Conservation (phyloP, 2,888 invertebrate species). For the Drosophila paranaensis region DNA sequence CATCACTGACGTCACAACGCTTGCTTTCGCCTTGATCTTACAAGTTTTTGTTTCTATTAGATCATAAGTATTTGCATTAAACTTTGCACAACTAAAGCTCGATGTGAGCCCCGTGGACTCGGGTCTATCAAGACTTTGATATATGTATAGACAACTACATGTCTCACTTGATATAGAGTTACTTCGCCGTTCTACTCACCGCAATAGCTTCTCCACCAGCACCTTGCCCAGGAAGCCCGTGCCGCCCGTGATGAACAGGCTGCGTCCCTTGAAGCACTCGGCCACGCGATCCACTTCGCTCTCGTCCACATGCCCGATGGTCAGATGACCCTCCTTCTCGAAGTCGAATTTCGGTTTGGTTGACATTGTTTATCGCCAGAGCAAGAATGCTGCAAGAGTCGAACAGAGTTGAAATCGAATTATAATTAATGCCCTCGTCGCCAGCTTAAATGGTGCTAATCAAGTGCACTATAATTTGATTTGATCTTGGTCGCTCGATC, state of each 20-base stretch:
- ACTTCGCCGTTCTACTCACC: constrained; percentile 64
- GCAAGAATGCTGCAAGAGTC: constrained; percentile 25
- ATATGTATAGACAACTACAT: too few species aligned
- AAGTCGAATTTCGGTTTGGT: constrained; percentile 80
- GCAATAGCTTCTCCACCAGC: constrained; percentile 84
- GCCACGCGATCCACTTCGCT: constrained; percentile 83
- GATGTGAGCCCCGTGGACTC: background rate
- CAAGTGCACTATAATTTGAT: constrained; percentile 70
- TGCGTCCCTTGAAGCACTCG: constrained; percentile 81
- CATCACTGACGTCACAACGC: background rate
- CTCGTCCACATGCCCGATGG: constrained; percentile 71
- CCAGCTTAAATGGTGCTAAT: constrained; percentile 31
- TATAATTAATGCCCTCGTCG: constrained; percentile 24
- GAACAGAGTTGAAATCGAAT: constrained; percentile 1
- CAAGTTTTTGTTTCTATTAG: background rate
- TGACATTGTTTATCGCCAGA: constrained; percentile 59
- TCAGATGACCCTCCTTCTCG: constrained; percentile 72
- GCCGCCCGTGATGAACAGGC: constrained; percentile 84
- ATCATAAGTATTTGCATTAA: constrained; percentile 3
- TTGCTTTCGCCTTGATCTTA: background rate
- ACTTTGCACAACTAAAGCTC: background rate
- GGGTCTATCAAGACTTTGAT: background rate
- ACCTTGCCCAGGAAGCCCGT: constrained; percentile 85
- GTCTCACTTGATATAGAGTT: background rate
- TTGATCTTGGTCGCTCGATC: constrained; percentile 67